Conservation (phyloP, 2,797 vertebrate species). For the Pogonophryne albipinna region DNA sequence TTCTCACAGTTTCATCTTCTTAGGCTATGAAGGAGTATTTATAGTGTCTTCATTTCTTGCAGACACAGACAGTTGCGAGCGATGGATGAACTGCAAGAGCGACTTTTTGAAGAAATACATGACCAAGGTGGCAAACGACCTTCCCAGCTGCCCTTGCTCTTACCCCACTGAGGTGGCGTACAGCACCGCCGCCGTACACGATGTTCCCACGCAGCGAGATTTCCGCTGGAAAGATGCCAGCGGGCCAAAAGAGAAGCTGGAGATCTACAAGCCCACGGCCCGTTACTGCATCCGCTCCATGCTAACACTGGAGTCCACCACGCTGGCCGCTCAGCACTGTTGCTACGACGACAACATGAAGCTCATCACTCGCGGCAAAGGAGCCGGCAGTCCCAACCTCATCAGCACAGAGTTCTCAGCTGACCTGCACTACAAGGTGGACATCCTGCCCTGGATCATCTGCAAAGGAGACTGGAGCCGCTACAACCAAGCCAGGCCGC, state of each 20-base stretch:
- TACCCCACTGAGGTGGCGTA: constrained; percentile 93
- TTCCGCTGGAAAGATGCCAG: constrained; percentile 95
- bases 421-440: constrained; percentile 95
- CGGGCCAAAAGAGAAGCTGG: constrained; percentile 91
- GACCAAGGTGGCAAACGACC: constrained; percentile 89
- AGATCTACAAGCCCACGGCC: constrained; percentile 94
- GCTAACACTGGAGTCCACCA: constrained; percentile 91
- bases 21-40: neutral
- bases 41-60: constrained; percentile 55
- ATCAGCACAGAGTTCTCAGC: constrained; percentile 96
- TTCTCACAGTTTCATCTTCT: constrained; percentile 29
- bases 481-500: constrained; percentile 90
- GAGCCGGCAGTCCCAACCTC: constrained; percentile 91
- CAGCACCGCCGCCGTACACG: constrained; percentile 88
- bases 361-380: constrained; percentile 94
- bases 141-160: constrained; percentile 94
- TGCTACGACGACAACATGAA: constrained; percentile 91
- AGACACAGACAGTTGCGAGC: constrained; percentile 96
- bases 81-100: constrained; percentile 96
- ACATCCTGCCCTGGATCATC: constrained; percentile 95
- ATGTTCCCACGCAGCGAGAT: constrained; percentile 83
- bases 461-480: constrained; percentile 98
- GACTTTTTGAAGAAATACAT: constrained; percentile 95
- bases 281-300: constrained; percentile 94
- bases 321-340: constrained; percentile 94